Evolutionary conservation across 2,888 invertebrate genomes (phyloP).

Genomic region (Sipha maydis): DNA sequence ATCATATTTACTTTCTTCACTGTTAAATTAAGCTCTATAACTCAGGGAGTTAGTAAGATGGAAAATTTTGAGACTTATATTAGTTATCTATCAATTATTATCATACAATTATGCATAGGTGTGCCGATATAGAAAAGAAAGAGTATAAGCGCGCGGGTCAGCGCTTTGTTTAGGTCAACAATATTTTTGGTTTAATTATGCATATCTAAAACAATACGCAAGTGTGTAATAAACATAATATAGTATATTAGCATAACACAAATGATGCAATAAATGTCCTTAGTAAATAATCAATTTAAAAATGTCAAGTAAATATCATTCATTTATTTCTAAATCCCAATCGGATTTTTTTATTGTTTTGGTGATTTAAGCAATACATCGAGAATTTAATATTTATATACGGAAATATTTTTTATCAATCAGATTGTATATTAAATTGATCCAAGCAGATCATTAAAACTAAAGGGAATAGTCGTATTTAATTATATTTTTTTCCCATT

Average conservation of each 20-base stretch:
- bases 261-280: not conserved
- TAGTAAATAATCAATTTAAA: not conserved
- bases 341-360: not conserved
- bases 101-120: no score
- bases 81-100: no score
- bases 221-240: not conserved
- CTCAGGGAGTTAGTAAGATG: no score
- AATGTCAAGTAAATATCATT: not conserved
- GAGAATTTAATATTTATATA: not conserved
- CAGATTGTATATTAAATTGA: not conserved
- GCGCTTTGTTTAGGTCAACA: constrained; percentile 38
- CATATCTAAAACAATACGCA: not conserved
- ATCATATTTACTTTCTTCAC: no score
- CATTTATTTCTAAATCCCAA: not conserved
- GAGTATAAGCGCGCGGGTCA: not conserved
- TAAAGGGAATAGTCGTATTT: not conserved
- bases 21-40: no score
- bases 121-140: no score
- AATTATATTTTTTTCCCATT: not conserved
- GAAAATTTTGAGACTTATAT: no score
- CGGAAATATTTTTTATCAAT: not conserved
- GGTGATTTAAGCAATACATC: no score
- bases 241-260: not conserved
- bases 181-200: not conserved
- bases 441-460: not conserved